Percentiles rank a stretch among this genome's conserved stretches.
Evolutionary conservation across 2,797 vertebrate genomes (phyloP).

Genomic region (Lates japonicus): DNA sequence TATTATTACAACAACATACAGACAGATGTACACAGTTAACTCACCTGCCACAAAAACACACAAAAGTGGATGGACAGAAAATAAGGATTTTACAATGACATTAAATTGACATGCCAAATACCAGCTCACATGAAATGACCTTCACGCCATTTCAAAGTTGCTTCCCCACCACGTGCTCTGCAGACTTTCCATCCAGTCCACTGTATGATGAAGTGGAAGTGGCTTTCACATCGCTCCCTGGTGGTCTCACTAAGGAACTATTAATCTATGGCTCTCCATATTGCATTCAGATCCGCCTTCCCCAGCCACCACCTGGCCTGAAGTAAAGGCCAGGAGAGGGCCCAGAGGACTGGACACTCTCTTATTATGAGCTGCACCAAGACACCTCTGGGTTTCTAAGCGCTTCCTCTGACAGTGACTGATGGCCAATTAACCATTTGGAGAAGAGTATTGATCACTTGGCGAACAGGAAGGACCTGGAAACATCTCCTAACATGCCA

Average conservation of each 20-base stretch:
- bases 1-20: neutral
- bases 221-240: conserved; percentile 83
- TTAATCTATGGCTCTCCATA: conserved; percentile 83
- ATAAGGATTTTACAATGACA: conserved; percentile 8
- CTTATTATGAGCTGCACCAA: conserved; percentile 83
- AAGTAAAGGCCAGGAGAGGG: conserved; percentile 80
- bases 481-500: conserved; percentile 76
- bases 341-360: conserved; percentile 82
- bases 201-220: conserved; percentile 79
- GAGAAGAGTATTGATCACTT: conserved; percentile 85
- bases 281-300: conserved; percentile 83
- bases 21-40: neutral
- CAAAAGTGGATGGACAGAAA: neutral
- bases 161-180: conserved; percentile 31
- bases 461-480: conserved; percentile 73
- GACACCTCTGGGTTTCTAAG: conserved; percentile 85
- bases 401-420: conserved; percentile 84
- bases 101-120: conserved; percentile 28
- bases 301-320: conserved; percentile 77
- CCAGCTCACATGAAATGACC: conserved; percentile 53
- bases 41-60: neutral
- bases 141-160: conserved; percentile 54
- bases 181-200: conserved; percentile 60
- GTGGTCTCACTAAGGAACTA: conserved; percentile 84
- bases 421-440: conserved; percentile 89